Evolutionary conservation across 2,797 vertebrate species (phyloP), one percentile per base, ranked within the genome.

Genomic region (Etheostoma nigrum): DNA sequence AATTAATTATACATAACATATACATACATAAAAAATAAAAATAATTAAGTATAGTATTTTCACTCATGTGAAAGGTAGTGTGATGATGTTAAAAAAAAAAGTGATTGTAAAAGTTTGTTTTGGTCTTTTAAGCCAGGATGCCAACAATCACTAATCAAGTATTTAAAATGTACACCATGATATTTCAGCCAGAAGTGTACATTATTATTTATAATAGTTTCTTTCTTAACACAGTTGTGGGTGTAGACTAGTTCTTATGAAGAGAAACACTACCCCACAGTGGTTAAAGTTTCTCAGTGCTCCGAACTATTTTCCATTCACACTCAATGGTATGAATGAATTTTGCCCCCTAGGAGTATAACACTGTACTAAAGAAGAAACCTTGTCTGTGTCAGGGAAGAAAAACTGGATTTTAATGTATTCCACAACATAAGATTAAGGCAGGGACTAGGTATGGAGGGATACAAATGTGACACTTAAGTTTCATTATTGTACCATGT

Each of bases 211-310:
- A 58, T 62, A 21, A 74, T 68, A 58, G 40, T 69, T 76, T 67
- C 13, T 76, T 60, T 64, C 51, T 66, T 27, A 81, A 84, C 64
- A 77, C 21, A 58, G 75, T 72, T 80, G 74, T 65, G 73, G 67
- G 49, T 69, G 69, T 81, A 76, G 51, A 3, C 9, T 8, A 68
- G 72, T 54, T 88, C 81, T 92, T 92, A 30, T 86, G 88, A 92
- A 94, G 94, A 85, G 94, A 94, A 94, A 94, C 81, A 93, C 83
- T 91, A 93, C 94, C 94, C 92, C 94, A 93, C 93, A 94, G 94
- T 94, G 94, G 94, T 84, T 90, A 89, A 86, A 91, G 48, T 93
- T 93, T 93, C 87, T 91, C 89, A 90, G 88, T 93, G 92, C 91
- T 94, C 64, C 81, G 86, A 77, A 87, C 81, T 83, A 23, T 79